These are phyloP conservation scores for Calliopum simillimum DNA, from an alignment of 2,888 invertebrate species.

Conservation along the genomic window DNA sequence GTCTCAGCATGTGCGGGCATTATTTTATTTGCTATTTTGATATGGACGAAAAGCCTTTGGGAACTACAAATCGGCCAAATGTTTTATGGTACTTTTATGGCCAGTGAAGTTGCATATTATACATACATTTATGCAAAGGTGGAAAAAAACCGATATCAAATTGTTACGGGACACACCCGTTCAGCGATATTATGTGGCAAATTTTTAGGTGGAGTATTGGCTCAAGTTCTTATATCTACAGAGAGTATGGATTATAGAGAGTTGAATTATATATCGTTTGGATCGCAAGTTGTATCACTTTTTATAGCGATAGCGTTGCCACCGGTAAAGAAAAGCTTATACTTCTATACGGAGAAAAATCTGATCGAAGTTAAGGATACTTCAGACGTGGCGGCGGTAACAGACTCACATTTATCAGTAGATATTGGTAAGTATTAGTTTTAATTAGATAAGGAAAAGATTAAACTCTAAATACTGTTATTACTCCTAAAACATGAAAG, in stretches of 20 bases:
- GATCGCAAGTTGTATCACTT: conserved; percentile 78
- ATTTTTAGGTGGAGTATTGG: conserved; percentile 78
- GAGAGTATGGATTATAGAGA: conserved; percentile 77
- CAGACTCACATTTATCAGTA: too few relatives aligned
- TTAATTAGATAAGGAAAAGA: too few relatives aligned
- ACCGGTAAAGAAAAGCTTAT: conserved; percentile 78
- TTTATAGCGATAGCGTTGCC: conserved; percentile 83
- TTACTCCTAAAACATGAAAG: too few relatives aligned
- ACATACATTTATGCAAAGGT: conserved; percentile 95
- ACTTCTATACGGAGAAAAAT: conserved; percentile 73
- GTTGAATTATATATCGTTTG: conserved; percentile 83
- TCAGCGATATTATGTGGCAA: conserved; percentile 85
- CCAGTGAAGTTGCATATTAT: conserved; percentile 92
- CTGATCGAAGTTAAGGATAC: too few relatives aligned
- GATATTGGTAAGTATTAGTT: too few relatives aligned
- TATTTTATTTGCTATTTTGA: conserved; percentile 78
- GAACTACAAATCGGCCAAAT: conserved; percentile 78
- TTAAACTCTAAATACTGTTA: too few relatives aligned
- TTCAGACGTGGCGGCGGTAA: too few relatives aligned
- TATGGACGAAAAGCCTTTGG: conserved; percentile 79
- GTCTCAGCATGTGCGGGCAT: conserved; percentile 76
- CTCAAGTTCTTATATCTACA: conserved; percentile 80
- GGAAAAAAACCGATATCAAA: conserved; percentile 79
- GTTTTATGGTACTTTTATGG: conserved; percentile 85
- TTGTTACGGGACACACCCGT: conserved; percentile 87